These are phyloP conservation scores for Tanypteryx hageni DNA, from an alignment of 2,888 invertebrate genomes.

Conservation along the genomic window DNA sequence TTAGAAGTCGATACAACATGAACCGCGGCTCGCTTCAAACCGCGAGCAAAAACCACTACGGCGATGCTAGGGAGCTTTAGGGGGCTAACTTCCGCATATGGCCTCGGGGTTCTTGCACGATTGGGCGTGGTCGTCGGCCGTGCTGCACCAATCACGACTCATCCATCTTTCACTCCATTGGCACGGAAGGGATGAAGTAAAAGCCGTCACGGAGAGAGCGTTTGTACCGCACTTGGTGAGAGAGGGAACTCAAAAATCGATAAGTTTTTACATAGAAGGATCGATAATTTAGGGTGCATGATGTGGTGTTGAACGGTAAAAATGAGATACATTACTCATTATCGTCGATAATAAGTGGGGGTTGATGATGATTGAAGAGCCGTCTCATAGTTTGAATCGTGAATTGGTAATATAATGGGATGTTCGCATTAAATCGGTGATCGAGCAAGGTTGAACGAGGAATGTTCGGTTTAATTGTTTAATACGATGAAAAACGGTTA, in stretches of 20 bases:
- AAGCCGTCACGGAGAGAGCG: background rate
- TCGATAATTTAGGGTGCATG: background rate
- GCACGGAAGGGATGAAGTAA: background rate
- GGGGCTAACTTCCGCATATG: too few relatives aligned
- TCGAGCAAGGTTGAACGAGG: too few relatives aligned
- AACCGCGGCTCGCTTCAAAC: too few relatives aligned
- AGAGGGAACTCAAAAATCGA: background rate
- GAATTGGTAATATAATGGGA: background rate
- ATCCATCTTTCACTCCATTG: background rate
- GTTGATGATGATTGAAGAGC: background rate
- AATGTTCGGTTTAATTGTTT: too few relatives aligned
- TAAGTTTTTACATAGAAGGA: background rate
- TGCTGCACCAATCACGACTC: background rate
- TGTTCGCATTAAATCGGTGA: too few relatives aligned
- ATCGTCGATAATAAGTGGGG: background rate
- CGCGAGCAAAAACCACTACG: too few relatives aligned
- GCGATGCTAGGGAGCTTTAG: too few relatives aligned
- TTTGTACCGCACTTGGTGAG: background rate
- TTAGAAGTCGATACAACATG: too few relatives aligned
- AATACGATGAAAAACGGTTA: too few relatives aligned
- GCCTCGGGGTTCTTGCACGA: background rate
- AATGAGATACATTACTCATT: slow-evolving; percentile 2
- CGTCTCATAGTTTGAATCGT: background rate
- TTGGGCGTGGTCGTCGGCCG: background rate
- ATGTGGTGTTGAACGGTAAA: background rate